Conservation (phyloP, 2,888 invertebrate genomes). For the Gastrophysa polygoni region DNA sequence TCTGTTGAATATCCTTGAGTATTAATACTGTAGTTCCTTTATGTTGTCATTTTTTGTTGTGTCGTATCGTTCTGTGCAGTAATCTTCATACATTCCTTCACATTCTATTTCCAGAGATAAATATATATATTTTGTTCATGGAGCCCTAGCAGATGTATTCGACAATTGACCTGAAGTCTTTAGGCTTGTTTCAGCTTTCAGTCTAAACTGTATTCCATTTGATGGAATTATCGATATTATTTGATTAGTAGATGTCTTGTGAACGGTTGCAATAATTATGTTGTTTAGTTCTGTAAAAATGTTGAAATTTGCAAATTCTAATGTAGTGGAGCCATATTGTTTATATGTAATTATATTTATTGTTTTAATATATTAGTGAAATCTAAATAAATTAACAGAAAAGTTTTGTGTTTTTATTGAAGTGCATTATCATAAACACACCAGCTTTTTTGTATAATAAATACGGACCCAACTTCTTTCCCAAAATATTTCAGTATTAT, state of each 20-base stretch:
- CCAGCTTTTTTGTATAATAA: too few relatives aligned
- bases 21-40: too few relatives aligned
- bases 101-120: background rate
- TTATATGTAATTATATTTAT: slow-evolving; percentile 27
- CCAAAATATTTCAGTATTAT: too few relatives aligned
- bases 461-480: too few relatives aligned
- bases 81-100: background rate
- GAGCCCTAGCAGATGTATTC: background rate
- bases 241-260: background rate
- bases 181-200: background rate
- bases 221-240: slow-evolving; percentile 9
- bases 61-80: background rate
- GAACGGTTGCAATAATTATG: slow-evolving; percentile 9
- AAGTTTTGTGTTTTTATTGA: too few relatives aligned
- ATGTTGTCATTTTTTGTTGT: too few relatives aligned
- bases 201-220: slow-evolving; percentile 3
- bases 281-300: slow-evolving; percentile 26
- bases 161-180: background rate
- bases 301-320: slow-evolving; percentile 32
- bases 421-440: too few relatives aligned
- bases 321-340: slow-evolving; percentile 22
- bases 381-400: too few relatives aligned
- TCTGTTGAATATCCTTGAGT: too few relatives aligned
- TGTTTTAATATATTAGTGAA: slow-evolving; percentile 19
- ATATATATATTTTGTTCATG: background rate